Evolutionary conservation across 2,797 vertebrate genomes (phyloP).

Genomic region (Schizothorax lantsangensis): DNA sequence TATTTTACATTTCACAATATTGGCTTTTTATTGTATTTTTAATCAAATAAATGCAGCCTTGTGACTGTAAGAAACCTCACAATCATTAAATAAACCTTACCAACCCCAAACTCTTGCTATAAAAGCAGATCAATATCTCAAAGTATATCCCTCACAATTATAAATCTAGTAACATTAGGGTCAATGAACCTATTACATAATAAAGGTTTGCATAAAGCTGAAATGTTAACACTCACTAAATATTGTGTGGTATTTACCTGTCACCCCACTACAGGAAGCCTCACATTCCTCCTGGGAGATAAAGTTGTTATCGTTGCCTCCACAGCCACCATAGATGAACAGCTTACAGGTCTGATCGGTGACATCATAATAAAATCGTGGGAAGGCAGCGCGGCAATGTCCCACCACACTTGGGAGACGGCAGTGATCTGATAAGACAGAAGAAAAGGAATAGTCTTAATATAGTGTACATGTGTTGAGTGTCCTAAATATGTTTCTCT

Average conservation of each 20-base stretch:
- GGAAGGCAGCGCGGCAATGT: conserved; percentile 71
- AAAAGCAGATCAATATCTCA: background rate
- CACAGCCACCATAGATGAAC: conserved; percentile 79
- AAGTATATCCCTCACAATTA: background rate
- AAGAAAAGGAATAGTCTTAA: background rate
- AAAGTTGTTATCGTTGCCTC: conserved; percentile 79
- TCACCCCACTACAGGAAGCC: conserved; percentile 64
- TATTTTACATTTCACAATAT: background rate
- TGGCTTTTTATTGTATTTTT: background rate
- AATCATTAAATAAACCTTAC: background rate
- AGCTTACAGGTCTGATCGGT: conserved; percentile 64
- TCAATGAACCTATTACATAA: background rate
- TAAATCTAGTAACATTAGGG: background rate
- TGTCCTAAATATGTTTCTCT: background rate
- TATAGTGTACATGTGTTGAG: background rate
- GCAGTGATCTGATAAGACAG: conserved; percentile 69
- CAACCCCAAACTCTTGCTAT: background rate
- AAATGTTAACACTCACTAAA: background rate
- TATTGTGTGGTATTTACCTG: conserved; percentile 46
- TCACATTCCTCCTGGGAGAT: conserved; percentile 65
- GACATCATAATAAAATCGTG: conserved; percentile 73
- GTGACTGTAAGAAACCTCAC: background rate
- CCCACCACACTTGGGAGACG: conserved; percentile 65
- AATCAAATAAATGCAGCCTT: background rate
- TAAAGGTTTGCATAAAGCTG: background rate